These are phyloP conservation scores for Hirundo rustica DNA, from an alignment of 2,797 vertebrate genomes.

Conservation along the genomic window DNA sequence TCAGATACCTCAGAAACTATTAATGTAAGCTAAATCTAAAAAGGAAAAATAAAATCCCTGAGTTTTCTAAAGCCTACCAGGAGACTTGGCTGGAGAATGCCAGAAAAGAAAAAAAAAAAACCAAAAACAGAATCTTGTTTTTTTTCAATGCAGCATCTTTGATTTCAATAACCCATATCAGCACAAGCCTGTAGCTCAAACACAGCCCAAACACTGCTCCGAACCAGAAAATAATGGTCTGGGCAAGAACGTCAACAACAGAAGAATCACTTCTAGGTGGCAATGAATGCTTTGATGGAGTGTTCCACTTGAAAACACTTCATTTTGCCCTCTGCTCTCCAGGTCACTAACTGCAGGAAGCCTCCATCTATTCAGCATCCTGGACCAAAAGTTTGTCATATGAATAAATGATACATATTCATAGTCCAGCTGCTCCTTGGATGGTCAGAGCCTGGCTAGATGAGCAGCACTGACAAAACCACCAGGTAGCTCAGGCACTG, in stretches of 20 bases:
- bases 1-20: neutral
- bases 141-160: neutral
- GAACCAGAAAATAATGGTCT: neutral
- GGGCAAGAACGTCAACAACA: neutral
- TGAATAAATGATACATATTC: slow-evolving; percentile 8
- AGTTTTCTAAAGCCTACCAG: neutral
- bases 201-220: neutral
- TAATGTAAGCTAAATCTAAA: neutral
- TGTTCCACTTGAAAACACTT: slow-evolving; percentile 11
- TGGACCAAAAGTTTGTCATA: neutral
- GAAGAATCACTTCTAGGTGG: neutral
- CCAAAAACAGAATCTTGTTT: neutral
- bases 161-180: neutral
- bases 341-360: slow-evolving; percentile 12
- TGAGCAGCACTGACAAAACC: slow-evolving; percentile 46
- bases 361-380: neutral
- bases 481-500: slow-evolving; percentile 26
- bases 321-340: neutral
- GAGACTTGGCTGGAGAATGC: neutral
- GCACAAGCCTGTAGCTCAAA: neutral
- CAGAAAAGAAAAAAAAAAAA: neutral
- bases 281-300: neutral
- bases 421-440: slow-evolving; percentile 40
- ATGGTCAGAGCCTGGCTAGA: slow-evolving; percentile 11
- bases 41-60: neutral